Conservation (phyloP, 2,797 vertebrate genomes). For the Peromyscus nudipes region DNA sequence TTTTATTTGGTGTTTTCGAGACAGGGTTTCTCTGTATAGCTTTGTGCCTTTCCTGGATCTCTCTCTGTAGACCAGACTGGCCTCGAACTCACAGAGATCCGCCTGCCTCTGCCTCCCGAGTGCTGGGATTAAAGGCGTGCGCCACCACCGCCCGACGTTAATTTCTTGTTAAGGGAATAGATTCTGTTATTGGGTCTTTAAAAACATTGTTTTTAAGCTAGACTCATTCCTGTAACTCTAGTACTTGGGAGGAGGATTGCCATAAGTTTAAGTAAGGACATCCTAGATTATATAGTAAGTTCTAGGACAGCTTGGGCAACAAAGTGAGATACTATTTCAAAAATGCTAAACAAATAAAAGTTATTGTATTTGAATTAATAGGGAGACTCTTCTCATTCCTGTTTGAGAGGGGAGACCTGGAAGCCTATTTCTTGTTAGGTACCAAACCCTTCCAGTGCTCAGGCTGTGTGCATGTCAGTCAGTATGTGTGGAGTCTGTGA, state of each 20-base stretch:
- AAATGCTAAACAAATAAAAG: neutral
- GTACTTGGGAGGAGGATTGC: neutral
- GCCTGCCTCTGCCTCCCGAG: too few relatives aligned
- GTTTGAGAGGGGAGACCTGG: conserved; percentile 9
- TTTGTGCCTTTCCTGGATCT: too few relatives aligned
- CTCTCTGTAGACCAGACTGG: too few relatives aligned
- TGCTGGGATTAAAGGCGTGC: too few relatives aligned
- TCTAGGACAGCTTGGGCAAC: neutral
- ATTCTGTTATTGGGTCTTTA: conserved; percentile 26
- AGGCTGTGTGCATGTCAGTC: neutral
- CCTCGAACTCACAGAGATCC: too few relatives aligned
- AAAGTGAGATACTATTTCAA: neutral
- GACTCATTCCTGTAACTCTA: neutral
- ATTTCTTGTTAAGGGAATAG: conserved; percentile 50
- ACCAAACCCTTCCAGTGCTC: neutral
- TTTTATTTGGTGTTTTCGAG: too few relatives aligned
- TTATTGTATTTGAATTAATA: conserved; percentile 8
- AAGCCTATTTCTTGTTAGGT: neutral
- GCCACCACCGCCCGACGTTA: neutral
- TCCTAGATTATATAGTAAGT: neutral
- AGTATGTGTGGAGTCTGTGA: neutral
- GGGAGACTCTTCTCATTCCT: conserved; percentile 1
- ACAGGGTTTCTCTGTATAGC: too few relatives aligned
- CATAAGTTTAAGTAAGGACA: neutral
- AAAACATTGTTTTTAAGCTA: neutral